Evolutionary conservation across 2,888 invertebrate species (phyloP), one percentile per base, ranked within the genome.

Genomic region (Orchesellides sinensis): DNA sequence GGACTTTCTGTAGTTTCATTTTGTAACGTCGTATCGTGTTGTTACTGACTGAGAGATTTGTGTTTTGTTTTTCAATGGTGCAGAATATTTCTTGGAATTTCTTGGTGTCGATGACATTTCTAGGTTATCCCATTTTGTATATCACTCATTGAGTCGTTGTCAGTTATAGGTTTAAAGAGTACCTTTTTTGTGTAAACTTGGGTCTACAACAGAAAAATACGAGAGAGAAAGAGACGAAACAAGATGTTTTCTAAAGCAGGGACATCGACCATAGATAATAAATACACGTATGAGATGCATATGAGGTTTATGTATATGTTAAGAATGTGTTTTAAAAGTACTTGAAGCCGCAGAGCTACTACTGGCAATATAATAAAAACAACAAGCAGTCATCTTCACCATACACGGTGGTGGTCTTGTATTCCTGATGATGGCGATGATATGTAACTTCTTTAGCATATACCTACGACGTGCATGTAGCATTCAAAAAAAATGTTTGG

Each of bases 21-120:
- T n/a, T n/a, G n/a, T n/a, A n/a, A n/a, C n/a, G n/a, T n/a, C n/a
- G n/a, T n/a, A n/a, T n/a, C n/a, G n/a, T n/a, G n/a, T n/a, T n/a
- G 70, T 70, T 35, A 72, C 61, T 56, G 47, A 69, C 32, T 78
- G 78, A 78, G 35, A 69, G 78, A 78, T 78, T 78, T 78, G 78
- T 78, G 52, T 69, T 21, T 4, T 17, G 19, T 78, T 78, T 75
- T 47, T 49, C n/a, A 78, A 68, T n/a, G 78, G 61, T 23, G 63
- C n/a, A 69, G 52, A 68, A 66, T 14, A 32, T 0, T 77, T 68
- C 47, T 77, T 74, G 52, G 75, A 75, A 63, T 52, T 40, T 40
- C n/a, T 61, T 54, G 78, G 69, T 78, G 68, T 78, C 78, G 78
- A 78, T 78, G 78, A 78, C 78, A 69, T 78, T 69, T 77, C 68